A percentile compares a stretch with the other conserved stretches of the same genome.
Evolutionary conservation across 1,140 invertebrate genomes (phyloP).

Genomic region (Drosophila repleta): DNA sequence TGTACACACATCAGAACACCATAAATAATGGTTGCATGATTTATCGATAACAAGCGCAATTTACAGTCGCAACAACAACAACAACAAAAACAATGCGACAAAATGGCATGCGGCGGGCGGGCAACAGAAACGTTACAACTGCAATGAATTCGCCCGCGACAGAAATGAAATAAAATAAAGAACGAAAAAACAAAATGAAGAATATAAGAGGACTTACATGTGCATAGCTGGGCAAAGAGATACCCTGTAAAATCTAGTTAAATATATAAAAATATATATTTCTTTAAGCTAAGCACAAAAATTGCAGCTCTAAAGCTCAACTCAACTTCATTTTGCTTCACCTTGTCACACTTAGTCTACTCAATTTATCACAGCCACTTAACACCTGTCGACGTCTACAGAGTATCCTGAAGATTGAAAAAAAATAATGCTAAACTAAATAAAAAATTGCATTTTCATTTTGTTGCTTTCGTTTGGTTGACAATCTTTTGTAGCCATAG

Average conservation of each 20-base stretch:
- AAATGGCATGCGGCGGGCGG: slow-evolving; percentile 46
- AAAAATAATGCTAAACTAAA: slow-evolving; percentile 18
- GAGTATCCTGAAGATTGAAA: slow-evolving; percentile 21
- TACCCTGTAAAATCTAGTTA: not conserved
- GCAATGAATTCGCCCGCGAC: slow-evolving; percentile 78
- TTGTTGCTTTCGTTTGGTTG: slow-evolving; percentile 40
- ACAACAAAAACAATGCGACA: slow-evolving; percentile 58
- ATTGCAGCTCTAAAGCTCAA: not conserved
- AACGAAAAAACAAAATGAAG: not conserved
- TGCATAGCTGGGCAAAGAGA: not conserved
- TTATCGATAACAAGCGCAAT: slow-evolving; percentile 84
- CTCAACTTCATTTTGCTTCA: too few relatives aligned
- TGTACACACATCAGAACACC: slow-evolving; percentile 67
- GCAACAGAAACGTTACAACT: slow-evolving; percentile 67
- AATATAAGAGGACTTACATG: not conserved
- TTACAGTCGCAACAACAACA: slow-evolving; percentile 71
- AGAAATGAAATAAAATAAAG: slow-evolving; percentile 69
- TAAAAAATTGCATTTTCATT: slow-evolving; percentile 60
- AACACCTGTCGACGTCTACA: not conserved
- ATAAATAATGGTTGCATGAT: slow-evolving; percentile 84
- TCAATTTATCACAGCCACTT: not conserved
- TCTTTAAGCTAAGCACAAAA: too few relatives aligned
- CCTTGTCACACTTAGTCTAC: too few relatives aligned
- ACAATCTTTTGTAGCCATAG: slow-evolving; percentile 19
- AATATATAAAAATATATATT: not conserved